phyloP scores from a whole-genome alignment of 2,113 vertebrate species.

The Abramis brama region DNA sequence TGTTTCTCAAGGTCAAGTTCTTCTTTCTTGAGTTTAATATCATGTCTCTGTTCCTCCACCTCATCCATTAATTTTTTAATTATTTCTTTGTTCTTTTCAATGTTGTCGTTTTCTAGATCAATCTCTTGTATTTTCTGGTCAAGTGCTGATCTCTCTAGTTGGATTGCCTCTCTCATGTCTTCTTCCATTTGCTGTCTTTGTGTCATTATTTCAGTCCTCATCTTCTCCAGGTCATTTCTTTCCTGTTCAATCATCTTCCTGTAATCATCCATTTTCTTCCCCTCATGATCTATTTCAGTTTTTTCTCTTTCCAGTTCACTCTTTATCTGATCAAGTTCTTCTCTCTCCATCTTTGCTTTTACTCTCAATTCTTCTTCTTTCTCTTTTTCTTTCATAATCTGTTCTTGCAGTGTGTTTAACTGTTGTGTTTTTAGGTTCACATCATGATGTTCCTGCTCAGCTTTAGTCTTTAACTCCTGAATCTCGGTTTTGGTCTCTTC shows the following conservation, averaged over 20 bases:
- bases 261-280: not conserved
- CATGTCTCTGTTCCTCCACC: not conserved
- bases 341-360: conserved; percentile 33
- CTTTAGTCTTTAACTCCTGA: not conserved
- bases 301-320: not conserved
- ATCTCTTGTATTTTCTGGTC: conserved; percentile 6
- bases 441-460: not conserved
- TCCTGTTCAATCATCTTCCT: not conserved
- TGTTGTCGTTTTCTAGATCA: not conserved
- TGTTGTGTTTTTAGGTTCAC: not conserved
- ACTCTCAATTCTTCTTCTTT: not conserved
- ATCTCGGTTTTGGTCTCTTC: not conserved
- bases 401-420: not conserved
- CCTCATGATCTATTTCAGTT: not conserved
- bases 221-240: conserved; percentile 21
- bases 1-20: not conserved
- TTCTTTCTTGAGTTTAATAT: not conserved
- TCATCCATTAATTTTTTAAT: not conserved
- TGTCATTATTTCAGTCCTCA: not conserved
- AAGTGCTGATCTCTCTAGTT: not conserved
- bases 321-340: not conserved
- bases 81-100: not conserved
- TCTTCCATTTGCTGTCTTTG: too few relatives aligned
- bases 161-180: too few relatives aligned
- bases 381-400: not conserved